Base-by-base conservation (phyloP, 2,888 invertebrate genomes). In the Eupithecia vulgata region DNA sequence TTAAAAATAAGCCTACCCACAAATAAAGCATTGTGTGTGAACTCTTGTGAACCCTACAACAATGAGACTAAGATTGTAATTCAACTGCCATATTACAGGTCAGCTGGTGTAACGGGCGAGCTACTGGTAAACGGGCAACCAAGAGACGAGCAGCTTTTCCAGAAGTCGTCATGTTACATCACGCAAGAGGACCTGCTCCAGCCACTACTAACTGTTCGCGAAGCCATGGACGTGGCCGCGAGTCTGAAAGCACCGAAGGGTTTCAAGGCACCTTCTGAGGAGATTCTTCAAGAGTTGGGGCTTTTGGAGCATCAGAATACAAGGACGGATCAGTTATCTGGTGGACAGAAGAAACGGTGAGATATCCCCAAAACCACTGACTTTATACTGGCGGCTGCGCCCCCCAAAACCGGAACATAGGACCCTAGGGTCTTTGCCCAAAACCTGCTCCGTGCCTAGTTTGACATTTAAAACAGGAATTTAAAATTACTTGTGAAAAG, bases 151-250 rank as follows among this genome's bases (percentile, higher is more conserved):
- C 92, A 95, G 5, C 89, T 90, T 75, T 97, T 97, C 90, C 95
- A 96, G 78, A 96, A 95, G 82, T 95, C 95, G 80, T 97, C 97
- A 8, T 97, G 97, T 84, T 98, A 97, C 91, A 97, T 98, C 81
- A 97, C 97, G 79, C 98, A 98, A 86, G 96, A 97, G 77, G 96
- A 97, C 83, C 92, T 96, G 34, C 95, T 97, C 34, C 96, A 97
- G 82, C 96, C 97, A 0, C 93, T 97, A 78, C 94, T 98, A 10
- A 96, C 97, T 1, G 96, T 97, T 0, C 87, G 94, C 12, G 98
- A 98, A 87, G 95, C 97, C 15, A 97, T 98, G 96, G 96, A 96
- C 89, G 96, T 97, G 69, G 97, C 97, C 0, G 97, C 97, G 52
- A 95, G 95, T 75, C 93, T 98, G 37, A 97, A 98, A 86, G 91